Percentiles rank a stretch among this genome's conserved stretches.
Conservation (phyloP, 1,140 invertebrate genomes). For the Bradysia coprophila region DNA sequence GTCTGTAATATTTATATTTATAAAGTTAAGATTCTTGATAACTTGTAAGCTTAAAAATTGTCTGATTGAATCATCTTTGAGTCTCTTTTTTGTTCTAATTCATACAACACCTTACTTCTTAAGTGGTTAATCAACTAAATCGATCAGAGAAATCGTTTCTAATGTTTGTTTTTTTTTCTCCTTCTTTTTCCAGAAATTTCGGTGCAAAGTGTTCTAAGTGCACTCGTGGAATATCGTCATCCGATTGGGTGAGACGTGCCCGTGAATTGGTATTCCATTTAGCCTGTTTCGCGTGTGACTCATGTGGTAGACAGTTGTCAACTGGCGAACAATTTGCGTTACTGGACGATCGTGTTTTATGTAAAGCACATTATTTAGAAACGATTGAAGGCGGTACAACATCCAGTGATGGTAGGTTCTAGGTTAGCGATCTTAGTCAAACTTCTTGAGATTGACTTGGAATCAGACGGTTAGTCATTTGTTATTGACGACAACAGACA, state of each 20-base stretch:
- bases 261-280: conserved; percentile 89
- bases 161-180: conserved; percentile 6
- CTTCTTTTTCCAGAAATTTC: conserved; percentile 54
- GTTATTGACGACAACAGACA: too few species aligned
- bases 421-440: neutral
- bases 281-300: conserved; percentile 96
- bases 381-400: conserved; percentile 78
- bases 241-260: conserved; percentile 94
- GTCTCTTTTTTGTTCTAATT: too few species aligned
- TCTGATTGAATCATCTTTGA: too few species aligned
- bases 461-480: too few species aligned
- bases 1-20: too few species aligned
- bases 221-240: conserved; percentile 71
- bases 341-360: conserved; percentile 78
- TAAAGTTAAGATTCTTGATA: too few species aligned
- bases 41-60: too few species aligned
- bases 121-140: too few species aligned
- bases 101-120: too few species aligned
- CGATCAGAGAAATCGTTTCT: too few species aligned
- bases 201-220: conserved; percentile 95
- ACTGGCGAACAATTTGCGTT: conserved; percentile 97
- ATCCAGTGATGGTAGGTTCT: conserved; percentile 56
- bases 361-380: conserved; percentile 92
- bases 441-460: too few species aligned
- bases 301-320: conserved; percentile 88